Conservation (phyloP, 2,888 invertebrate species). For the Folsomia manolachei region DNA sequence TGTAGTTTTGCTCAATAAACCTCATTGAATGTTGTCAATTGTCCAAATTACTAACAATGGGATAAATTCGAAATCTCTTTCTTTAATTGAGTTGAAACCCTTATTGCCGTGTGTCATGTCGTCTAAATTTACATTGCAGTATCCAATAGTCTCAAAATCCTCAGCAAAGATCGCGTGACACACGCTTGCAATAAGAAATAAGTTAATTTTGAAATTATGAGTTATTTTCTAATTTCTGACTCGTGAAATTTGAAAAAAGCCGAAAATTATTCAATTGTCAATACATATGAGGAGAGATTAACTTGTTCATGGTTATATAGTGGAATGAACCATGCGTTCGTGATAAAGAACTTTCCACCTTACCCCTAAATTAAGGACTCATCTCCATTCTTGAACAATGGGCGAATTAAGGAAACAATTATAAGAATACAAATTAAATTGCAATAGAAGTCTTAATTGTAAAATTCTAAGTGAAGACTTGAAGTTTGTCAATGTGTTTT, state of each 20-base stretch:
- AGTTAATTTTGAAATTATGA: not conserved
- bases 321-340: not conserved
- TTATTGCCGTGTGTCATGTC: too few relatives aligned
- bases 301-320: not conserved
- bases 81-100: not conserved
- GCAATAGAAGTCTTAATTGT: too few relatives aligned
- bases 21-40: not conserved
- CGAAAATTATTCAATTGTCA: not conserved
- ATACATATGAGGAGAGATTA: not conserved
- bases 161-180: conserved; percentile 3
- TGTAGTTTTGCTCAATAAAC: too few relatives aligned
- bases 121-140: too few relatives aligned
- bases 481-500: too few relatives aligned
- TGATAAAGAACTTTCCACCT: not conserved
- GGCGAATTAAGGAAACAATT: too few relatives aligned
- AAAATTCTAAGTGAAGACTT: too few relatives aligned
- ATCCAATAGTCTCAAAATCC: too few relatives aligned
- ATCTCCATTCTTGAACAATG: not conserved
- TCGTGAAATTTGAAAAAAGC: too few relatives aligned
- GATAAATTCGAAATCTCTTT: not conserved
- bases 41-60: not conserved
- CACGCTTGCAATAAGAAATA: not conserved
- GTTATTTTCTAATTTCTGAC: too few relatives aligned
- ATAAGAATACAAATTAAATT: too few relatives aligned
- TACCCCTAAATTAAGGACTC: not conserved